phyloP scores from a whole-genome alignment of 2,797 vertebrate genomes.

The Poeciliopsis infans region DNA sequence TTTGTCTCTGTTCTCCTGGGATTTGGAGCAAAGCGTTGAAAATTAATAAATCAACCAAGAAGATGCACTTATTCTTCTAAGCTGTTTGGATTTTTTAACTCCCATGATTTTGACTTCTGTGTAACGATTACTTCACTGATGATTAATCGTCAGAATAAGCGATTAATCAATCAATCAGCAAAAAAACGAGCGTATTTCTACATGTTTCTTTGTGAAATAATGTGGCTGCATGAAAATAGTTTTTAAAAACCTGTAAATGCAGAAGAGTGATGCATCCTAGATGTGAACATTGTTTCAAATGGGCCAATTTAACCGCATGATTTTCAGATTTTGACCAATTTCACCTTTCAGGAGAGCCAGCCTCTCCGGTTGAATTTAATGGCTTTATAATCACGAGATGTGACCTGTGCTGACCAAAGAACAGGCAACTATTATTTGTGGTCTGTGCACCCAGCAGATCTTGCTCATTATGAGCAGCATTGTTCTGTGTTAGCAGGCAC shows the following conservation, averaged over 20 bases:
- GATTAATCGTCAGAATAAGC: background rate
- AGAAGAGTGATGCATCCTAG: background rate
- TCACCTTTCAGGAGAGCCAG: constrained; percentile 1
- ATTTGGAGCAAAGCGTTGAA: constrained; percentile 11
- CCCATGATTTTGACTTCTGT: background rate
- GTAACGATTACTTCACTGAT: background rate
- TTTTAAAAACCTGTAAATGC: background rate
- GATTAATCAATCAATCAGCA: background rate
- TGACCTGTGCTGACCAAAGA: constrained; percentile 40
- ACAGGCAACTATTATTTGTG: constrained; percentile 26
- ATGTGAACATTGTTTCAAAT: constrained; percentile 3
- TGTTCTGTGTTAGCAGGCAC: constrained; percentile 57
- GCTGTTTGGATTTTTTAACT: background rate
- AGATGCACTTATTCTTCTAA: background rate
- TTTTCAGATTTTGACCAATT: background rate
- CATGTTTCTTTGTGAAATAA: background rate
- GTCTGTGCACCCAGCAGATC: constrained; percentile 22
- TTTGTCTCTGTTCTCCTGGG: constrained; percentile 25
- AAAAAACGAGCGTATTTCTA: background rate
- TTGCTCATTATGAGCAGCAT: constrained; percentile 35
- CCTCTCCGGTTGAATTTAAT: constrained; percentile 34
- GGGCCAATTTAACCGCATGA: background rate
- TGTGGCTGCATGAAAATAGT: background rate
- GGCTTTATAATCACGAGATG: constrained; percentile 22
- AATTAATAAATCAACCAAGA: background rate